Percentiles rank a stretch among this genome's conserved stretches.
Evolutionary conservation across 2,888 invertebrate species (phyloP).

Genomic region (Tachina fera): DNA sequence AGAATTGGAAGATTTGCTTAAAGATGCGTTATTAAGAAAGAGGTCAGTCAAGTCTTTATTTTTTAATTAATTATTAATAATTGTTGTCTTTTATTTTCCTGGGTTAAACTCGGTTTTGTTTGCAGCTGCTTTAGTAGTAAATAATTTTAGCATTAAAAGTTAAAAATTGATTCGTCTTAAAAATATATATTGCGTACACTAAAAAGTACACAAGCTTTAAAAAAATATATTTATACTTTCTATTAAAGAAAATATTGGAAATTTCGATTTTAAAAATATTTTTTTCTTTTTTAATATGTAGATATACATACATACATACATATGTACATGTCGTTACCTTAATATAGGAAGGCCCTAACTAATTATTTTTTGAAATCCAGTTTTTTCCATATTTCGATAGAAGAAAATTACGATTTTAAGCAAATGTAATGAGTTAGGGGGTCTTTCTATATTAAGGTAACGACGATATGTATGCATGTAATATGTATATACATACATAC

Average conservation of each 20-base stretch:
- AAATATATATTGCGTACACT: background rate
- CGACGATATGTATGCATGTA: too few species aligned
- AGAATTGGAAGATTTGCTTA: background rate
- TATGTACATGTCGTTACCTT: background rate
- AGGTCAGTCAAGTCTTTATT: background rate
- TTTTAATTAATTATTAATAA: conserved; percentile 3
- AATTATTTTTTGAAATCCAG: too few species aligned
- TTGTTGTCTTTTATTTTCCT: conserved; percentile 13
- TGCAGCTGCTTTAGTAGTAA: conserved; percentile 38
- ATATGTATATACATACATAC: too few species aligned
- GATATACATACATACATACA: too few species aligned
- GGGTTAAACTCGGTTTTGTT: conserved; percentile 16
- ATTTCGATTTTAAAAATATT: background rate
- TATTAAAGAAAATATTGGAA: conserved; percentile 17
- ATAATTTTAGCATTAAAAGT: background rate
- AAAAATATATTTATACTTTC: background rate
- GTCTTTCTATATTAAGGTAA: too few species aligned
- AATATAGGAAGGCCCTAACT: too few species aligned
- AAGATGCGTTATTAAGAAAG: background rate
- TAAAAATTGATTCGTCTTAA: conserved; percentile 8
- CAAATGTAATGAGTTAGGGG: too few species aligned
- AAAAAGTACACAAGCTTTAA: background rate
- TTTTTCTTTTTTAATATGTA: conserved; percentile 21
- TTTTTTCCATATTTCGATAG: too few species aligned
- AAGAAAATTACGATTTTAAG: too few species aligned